Evolutionary conservation across 2,113 vertebrate genomes (phyloP).

Genomic region (Caretta caretta): DNA sequence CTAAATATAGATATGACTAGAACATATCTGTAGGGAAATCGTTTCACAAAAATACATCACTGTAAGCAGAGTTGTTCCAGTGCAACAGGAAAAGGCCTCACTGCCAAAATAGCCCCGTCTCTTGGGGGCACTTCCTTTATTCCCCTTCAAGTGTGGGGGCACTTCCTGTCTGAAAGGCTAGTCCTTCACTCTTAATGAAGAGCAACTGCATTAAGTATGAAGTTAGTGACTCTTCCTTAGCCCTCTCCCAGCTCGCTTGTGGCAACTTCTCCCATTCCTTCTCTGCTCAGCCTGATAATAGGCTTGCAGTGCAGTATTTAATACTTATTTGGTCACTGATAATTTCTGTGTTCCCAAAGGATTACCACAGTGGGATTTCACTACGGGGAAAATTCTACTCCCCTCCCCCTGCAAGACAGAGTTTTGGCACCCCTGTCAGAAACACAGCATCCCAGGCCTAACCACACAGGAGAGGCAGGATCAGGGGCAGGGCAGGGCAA

Average conservation of each 20-base stretch:
- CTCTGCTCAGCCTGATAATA: not conserved
- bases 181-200: not conserved
- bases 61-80: not conserved
- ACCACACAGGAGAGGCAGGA: not conserved
- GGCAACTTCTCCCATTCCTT: not conserved
- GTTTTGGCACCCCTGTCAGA: not conserved
- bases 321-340: not conserved
- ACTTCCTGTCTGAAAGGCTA: not conserved
- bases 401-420: not conserved
- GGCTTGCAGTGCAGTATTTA: not conserved
- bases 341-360: not conserved
- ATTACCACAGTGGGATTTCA: not conserved
- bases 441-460: not conserved
- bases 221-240: not conserved
- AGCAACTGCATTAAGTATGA: fast-evolving
- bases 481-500: not conserved
- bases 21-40: conserved; percentile 4
- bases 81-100: not conserved
- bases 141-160: not conserved
- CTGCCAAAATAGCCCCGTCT: not conserved
- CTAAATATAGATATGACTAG: not conserved
- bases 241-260: not conserved
- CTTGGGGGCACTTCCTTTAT: not conserved
- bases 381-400: not conserved
- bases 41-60: conserved; percentile 3